These are phyloP conservation scores for Melanotaenia maccullochi DNA, from an alignment of 2,797 vertebrate genomes.

Conservation along the genomic window DNA sequence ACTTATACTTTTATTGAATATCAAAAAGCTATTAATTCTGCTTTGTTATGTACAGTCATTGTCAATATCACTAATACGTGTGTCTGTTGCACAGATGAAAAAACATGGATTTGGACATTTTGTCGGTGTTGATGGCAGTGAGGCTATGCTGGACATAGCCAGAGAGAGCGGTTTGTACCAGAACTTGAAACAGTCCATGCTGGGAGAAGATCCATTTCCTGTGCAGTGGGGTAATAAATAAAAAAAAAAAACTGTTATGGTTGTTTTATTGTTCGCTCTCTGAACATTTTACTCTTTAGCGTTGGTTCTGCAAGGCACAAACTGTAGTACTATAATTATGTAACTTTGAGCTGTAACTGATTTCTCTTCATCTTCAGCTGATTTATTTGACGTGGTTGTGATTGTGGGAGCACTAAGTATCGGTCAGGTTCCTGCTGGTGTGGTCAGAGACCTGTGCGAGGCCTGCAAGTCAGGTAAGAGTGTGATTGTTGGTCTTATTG, in stretches of 20 bases:
- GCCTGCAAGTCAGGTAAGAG: slow-evolving; percentile 86
- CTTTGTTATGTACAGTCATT: neutral
- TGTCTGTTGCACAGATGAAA: slow-evolving; percentile 81
- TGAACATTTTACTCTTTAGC: neutral
- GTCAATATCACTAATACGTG: slow-evolving; percentile 8
- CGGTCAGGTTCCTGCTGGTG: slow-evolving; percentile 82
- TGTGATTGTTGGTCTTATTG: neutral
- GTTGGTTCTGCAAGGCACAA: neutral
- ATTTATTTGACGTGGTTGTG: slow-evolving; percentile 85
- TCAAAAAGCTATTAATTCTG: neutral
- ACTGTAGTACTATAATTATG: too few relatives aligned
- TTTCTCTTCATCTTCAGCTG: slow-evolving; percentile 53
- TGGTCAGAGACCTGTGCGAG: slow-evolving; percentile 83
- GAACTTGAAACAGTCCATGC: slow-evolving; percentile 78
- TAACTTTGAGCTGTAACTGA: neutral
- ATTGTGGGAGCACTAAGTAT: slow-evolving; percentile 86
- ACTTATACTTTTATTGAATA: neutral
- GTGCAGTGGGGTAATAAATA: slow-evolving; percentile 79
- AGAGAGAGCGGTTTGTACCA: slow-evolving; percentile 82
- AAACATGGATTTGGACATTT: slow-evolving; percentile 84
- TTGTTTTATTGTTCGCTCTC: neutral
- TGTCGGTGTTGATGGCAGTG: slow-evolving; percentile 90
- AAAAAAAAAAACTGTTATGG: too few relatives aligned
- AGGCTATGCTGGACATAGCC: slow-evolving; percentile 86
- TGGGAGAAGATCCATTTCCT: slow-evolving; percentile 85